Evolutionary conservation across 2,888 invertebrate genomes (phyloP).

Genomic region (Cryptocephalus moraei): DNA sequence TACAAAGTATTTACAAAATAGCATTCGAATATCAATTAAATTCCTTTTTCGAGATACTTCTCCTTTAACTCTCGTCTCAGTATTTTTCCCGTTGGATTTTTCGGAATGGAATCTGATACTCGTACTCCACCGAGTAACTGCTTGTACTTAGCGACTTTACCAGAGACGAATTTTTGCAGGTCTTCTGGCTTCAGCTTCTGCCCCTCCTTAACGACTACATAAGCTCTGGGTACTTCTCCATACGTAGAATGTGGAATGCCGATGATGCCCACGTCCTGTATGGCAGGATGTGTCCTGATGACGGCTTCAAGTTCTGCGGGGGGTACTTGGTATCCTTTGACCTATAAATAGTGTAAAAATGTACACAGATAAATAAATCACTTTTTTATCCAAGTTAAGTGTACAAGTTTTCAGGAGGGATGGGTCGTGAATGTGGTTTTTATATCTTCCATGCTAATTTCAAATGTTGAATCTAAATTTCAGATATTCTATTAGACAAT

Average conservation of each 20-base stretch:
- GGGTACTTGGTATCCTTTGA: constrained; percentile 53
- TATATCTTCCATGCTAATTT: too few relatives aligned
- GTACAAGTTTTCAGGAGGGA: too few relatives aligned
- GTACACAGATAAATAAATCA: too few relatives aligned
- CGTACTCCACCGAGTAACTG: constrained; percentile 47
- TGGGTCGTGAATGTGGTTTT: too few relatives aligned
- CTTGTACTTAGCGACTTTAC: constrained; percentile 67
- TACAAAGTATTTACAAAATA: too few relatives aligned
- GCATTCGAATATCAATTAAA: too few relatives aligned
- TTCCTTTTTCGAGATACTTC: not conserved
- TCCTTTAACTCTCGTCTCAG: constrained; percentile 39
- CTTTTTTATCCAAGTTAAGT: too few relatives aligned
- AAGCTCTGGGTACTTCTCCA: constrained; percentile 71
- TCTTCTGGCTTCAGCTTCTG: constrained; percentile 38
- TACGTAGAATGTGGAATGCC: constrained; percentile 56
- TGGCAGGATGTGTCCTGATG: constrained; percentile 57
- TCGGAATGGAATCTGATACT: constrained; percentile 46
- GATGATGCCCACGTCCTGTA: constrained; percentile 74
- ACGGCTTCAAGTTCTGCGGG: constrained; percentile 80
- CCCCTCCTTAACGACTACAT: constrained; percentile 48
- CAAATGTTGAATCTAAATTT: too few relatives aligned
- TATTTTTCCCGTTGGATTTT: constrained; percentile 50
- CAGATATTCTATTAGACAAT: too few relatives aligned
- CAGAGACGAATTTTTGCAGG: constrained; percentile 50
- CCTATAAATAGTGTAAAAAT: constrained; percentile 5